A percentile compares a stretch with the other conserved stretches of the same genome.
These are phyloP conservation scores for Gnatocerus cornutus DNA, from an alignment of 2,888 invertebrate genomes.

Conservation along the genomic window DNA sequence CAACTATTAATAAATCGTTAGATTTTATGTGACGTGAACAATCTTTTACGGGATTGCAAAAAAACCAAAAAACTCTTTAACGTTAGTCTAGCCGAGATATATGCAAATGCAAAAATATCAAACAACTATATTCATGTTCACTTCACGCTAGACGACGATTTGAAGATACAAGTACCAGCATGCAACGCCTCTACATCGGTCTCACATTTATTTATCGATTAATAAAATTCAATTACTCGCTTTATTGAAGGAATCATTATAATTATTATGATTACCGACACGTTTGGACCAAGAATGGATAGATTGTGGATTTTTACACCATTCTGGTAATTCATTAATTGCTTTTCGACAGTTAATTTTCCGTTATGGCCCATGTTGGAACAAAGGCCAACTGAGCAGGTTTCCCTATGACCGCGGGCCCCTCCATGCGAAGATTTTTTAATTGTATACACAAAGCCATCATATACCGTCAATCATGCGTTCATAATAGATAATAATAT, in stretches of 20 bases:
- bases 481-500: constrained; percentile 52
- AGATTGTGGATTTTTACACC: constrained; percentile 12
- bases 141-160: constrained; percentile 21
- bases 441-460: constrained; percentile 49
- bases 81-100: no score
- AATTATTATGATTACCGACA: constrained; percentile 20
- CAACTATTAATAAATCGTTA: no score
- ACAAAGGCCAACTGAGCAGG: constrained; percentile 39
- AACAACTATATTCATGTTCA: neutral
- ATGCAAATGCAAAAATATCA: no score
- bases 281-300: constrained; percentile 10
- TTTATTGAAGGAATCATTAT: constrained; percentile 38
- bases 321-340: constrained; percentile 44
- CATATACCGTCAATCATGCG: constrained; percentile 49
- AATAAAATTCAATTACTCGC: constrained; percentile 45
- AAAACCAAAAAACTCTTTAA: no score
- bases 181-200: constrained; percentile 30
- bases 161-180: constrained; percentile 41
- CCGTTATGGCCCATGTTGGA: constrained; percentile 41
- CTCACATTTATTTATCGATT: constrained; percentile 42
- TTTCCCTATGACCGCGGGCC: constrained; percentile 46
- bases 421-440: constrained; percentile 42
- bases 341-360: constrained; percentile 49
- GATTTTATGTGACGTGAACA: no score
- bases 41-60: no score